phyloP scores from a whole-genome alignment of 2,888 invertebrate genomes.

The Cylloceria caligata region DNA sequence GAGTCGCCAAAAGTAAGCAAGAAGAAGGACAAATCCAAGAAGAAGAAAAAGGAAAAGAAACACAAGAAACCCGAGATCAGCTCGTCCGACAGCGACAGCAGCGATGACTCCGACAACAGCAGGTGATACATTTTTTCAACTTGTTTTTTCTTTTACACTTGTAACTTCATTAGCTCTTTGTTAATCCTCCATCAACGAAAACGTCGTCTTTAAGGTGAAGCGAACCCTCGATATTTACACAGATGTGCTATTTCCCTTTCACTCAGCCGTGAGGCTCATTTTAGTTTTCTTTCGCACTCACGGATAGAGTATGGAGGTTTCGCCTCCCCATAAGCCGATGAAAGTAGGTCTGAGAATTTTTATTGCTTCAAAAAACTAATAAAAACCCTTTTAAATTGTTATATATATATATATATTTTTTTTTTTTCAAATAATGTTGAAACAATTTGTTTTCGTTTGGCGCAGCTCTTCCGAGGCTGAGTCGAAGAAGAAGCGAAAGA shows the following conservation, averaged over 20 bases:
- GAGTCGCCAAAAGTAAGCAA: slow-evolving; percentile 83
- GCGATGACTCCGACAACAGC: slow-evolving; percentile 82
- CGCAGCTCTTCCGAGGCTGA: slow-evolving; percentile 90
- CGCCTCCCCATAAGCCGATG: too few relatives aligned
- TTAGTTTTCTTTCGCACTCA: too few relatives aligned
- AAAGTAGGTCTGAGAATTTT: too few relatives aligned
- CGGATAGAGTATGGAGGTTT: too few relatives aligned
- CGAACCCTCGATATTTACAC: too few relatives aligned
- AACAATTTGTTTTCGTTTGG: too few relatives aligned
- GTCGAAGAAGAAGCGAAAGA: slow-evolving; percentile 91
- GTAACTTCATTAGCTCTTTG: background rate
- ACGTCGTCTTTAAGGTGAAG: too few relatives aligned
- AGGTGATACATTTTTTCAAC: slow-evolving; percentile 74
- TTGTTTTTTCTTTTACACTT: background rate
- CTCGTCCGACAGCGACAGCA: slow-evolving; percentile 81
- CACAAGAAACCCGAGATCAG: slow-evolving; percentile 81
- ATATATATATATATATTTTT: background rate
- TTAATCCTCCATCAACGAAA: background rate
- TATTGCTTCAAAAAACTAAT: too few relatives aligned
- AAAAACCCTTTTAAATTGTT: too few relatives aligned
- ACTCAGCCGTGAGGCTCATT: too few relatives aligned
- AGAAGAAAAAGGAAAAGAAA: slow-evolving; percentile 84
- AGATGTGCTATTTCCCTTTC: too few relatives aligned
- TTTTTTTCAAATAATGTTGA: too few relatives aligned
- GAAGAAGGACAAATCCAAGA: slow-evolving; percentile 83